Base-by-base conservation (phyloP, 2,797 vertebrate genomes). In the Dendrocincla tyrannina region DNA sequence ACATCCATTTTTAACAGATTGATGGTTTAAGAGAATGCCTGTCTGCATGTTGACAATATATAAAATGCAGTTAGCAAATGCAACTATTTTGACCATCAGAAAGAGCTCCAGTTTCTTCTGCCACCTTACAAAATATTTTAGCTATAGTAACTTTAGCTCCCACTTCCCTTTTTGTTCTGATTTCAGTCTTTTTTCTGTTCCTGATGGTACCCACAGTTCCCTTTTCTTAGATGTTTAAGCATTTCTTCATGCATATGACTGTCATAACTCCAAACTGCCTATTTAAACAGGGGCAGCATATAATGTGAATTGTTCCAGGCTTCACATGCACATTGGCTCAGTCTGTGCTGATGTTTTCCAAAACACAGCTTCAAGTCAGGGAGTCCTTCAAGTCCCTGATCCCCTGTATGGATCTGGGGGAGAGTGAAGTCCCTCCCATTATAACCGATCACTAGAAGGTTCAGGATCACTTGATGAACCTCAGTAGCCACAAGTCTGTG, bases 271-370 rank as follows among this genome's bases (percentile, higher is more conserved):
- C 17, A 13, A 52, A 28, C 22, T 69, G 44, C 41, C 28, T 47
- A 0, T 81, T 78, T 74, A 35, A 20, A n/a, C 70, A 14, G 8
- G 16, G 23, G 18, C 17, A 37, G 9, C 1, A 0, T 47, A 11
- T 32, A 44, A 60, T 9, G 3, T 17, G 25, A 44, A 14, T 79
- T 56, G 9, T 80, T 91, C 14, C 60, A 84, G 33, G 15, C 19
- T 32, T 46, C 32, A 10, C 0, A 0, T 70, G 16, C 60, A 14
- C 53, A 7, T 79, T 76, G 27, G 12, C 55, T 75, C 44, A 67
- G 11, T 67, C 75, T 9, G 3, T 78, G 37, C 37, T 75, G 52
- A 9, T 85, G 33, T 68, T 41, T 64, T 49, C 30, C 47, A 72
- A 75, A 91, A 53, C 12, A 56, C 17, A 88, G 13, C 37, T 78